phyloP scores from a whole-genome alignment of 64 coral and sea anemone genomes.

The Pocillopora verrucosa region DNA sequence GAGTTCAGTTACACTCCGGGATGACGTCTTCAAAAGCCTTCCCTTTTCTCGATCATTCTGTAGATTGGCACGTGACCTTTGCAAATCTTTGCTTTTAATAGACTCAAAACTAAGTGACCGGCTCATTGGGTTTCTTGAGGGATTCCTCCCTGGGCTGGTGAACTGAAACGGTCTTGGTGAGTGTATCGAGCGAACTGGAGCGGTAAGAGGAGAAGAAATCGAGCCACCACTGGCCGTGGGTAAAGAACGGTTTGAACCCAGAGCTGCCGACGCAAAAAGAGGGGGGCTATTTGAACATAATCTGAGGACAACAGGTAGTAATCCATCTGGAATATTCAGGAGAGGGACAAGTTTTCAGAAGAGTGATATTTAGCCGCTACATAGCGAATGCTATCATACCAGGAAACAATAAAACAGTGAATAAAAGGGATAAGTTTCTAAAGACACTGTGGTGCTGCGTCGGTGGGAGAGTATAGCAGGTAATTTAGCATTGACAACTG shows the following conservation, averaged over 20 bases:
- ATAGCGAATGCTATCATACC: too few species aligned
- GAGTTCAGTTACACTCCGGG: background rate
- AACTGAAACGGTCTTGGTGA: slow-evolving; percentile 28
- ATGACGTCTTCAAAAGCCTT: background rate
- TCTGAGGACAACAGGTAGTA: background rate
- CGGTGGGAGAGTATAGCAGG: too few species aligned
- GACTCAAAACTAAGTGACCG: slow-evolving; percentile 32
- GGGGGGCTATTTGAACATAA: background rate
- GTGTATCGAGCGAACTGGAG: slow-evolving; percentile 18
- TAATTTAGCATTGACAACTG: too few species aligned
- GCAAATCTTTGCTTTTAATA: background rate
- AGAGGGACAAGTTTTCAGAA: background rate
- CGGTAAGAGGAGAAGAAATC: background rate
- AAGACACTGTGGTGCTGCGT: too few species aligned
- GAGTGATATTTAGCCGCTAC: background rate
- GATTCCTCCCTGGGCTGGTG: background rate
- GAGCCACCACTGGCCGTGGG: background rate
- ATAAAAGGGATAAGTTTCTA: too few species aligned
- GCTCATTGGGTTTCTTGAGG: background rate
- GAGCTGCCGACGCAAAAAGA: background rate
- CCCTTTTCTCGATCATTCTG: background rate
- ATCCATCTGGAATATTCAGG: background rate
- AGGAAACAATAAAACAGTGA: too few species aligned
- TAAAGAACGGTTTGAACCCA: background rate
- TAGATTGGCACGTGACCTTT: background rate